These are phyloP conservation scores for Habropoda laboriosa DNA, from an alignment of 1,140 invertebrate genomes.

Conservation along the genomic window DNA sequence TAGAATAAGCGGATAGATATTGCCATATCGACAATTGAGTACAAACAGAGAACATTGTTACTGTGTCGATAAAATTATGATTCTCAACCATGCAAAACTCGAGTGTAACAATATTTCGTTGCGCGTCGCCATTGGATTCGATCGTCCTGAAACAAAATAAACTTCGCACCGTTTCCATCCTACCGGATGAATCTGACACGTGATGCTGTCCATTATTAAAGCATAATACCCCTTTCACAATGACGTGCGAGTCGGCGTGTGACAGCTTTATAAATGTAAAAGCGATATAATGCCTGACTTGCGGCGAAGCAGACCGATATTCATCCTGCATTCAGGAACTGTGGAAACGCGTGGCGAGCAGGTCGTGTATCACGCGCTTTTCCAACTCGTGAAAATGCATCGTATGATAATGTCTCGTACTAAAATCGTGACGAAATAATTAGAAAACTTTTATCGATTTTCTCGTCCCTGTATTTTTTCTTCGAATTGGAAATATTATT, in stretches of 20 bases:
- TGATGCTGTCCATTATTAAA: constrained; percentile 66
- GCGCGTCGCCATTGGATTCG: constrained; percentile 10
- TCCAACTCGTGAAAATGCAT: constrained; percentile 57
- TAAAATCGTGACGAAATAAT: constrained; percentile 52
- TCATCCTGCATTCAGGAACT: constrained; percentile 64
- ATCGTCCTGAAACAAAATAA: constrained; percentile 61
- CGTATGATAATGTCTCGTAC: constrained; percentile 50
- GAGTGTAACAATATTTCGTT: neutral
- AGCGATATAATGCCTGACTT: constrained; percentile 65
- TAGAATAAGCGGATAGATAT: neutral
- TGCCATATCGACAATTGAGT: neutral
- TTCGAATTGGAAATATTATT: no score
- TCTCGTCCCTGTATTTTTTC: neutral
- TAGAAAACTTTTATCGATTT: neutral
- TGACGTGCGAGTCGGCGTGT: constrained; percentile 51
- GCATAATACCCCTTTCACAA: constrained; percentile 72
- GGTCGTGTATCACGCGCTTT: constrained; percentile 55
- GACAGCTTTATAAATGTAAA: constrained; percentile 69
- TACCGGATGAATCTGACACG: constrained; percentile 66
- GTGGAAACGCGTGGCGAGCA: constrained; percentile 58
- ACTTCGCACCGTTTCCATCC: constrained; percentile 53
- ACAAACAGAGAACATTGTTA: neutral
- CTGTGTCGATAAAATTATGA: neutral
- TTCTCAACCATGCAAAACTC: neutral
- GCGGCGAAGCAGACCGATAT: constrained; percentile 61